A percentile compares a stretch with the other conserved stretches of the same genome.
phyloP scores from a whole-genome alignment of 2,797 vertebrate species.

The Myotis pilosus region DNA sequence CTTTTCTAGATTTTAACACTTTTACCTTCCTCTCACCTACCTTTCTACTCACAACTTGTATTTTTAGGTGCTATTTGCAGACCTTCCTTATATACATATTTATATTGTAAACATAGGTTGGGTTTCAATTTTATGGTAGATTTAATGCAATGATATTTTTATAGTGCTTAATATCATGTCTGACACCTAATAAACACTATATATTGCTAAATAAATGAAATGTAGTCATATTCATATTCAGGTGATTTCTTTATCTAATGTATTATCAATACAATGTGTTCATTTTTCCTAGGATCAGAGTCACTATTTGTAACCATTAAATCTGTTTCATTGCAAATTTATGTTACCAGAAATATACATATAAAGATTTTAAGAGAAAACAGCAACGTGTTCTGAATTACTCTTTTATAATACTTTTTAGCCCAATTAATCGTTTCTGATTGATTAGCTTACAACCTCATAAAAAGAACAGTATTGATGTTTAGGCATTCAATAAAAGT shows the following conservation, averaged over 20 bases:
- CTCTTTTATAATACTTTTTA: constrained; percentile 23
- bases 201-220: not conserved
- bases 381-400: not conserved
- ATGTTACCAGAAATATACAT: constrained; percentile 3
- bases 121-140: not conserved
- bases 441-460: not conserved
- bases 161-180: not conserved
- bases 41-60: not conserved
- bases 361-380: not conserved
- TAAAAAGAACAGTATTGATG: not conserved
- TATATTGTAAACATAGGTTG: not conserved
- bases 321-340: not conserved
- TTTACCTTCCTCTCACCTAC: not conserved
- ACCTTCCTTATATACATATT: not conserved
- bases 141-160: not conserved
- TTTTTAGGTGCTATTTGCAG: not conserved
- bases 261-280: not conserved
- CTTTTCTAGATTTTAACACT: not conserved
- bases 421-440: not conserved
- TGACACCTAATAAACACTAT: not conserved
- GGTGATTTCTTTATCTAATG: not conserved
- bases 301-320: constrained; percentile 30
- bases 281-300: constrained; percentile 32
- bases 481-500: not conserved
- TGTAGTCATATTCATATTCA: not conserved